Evolutionary conservation across 30 jellyfish, hydroid and myxozoan genomes (phyloP).

Genomic region (Chrysaora quinquecirrha): DNA sequence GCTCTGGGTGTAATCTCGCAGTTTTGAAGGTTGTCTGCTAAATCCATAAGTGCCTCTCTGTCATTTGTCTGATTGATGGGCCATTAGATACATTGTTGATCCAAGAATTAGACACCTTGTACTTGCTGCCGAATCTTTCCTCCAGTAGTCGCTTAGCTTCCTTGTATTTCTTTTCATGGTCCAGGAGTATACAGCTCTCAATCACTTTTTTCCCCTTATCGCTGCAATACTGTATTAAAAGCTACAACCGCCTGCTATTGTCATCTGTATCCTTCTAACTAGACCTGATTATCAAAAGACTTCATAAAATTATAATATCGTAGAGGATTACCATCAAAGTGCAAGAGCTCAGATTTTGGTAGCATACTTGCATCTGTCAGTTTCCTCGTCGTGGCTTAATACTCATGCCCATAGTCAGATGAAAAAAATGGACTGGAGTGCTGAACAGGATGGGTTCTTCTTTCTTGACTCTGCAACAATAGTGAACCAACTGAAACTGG

Average conservation of each 20-base stretch:
- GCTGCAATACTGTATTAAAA: slow-evolving; percentile 40
- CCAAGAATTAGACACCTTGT: slow-evolving; percentile 60
- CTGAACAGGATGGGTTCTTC: not conserved
- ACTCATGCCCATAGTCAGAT: slow-evolving; percentile 15
- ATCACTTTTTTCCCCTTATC: slow-evolving; percentile 44
- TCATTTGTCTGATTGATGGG: slow-evolving; percentile 45
- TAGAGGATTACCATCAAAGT: slow-evolving; percentile 47
- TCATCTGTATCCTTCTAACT: slow-evolving; percentile 60
- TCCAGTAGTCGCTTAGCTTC: slow-evolving; percentile 50
- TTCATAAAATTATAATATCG: slow-evolving; percentile 31
- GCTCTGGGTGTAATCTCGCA: slow-evolving; percentile 62
- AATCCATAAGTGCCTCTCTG: slow-evolving; percentile 50
- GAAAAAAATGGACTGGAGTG: slow-evolving; percentile 21
- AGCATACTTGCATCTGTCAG: slow-evolving; percentile 45
- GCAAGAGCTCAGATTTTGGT: slow-evolving; percentile 43
- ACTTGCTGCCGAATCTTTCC: slow-evolving; percentile 58
- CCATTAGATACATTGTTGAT: slow-evolving; percentile 43
- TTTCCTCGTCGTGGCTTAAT: slow-evolving; percentile 41
- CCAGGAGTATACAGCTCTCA: too few relatives aligned
- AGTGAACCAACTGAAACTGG: slow-evolving; percentile 21
- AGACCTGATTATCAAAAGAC: slow-evolving; percentile 37
- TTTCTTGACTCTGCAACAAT: slow-evolving; percentile 14
- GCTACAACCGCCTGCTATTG: too few relatives aligned
- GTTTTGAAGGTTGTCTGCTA: too few relatives aligned
- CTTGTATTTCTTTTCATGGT: slow-evolving; percentile 48